Conservation (phyloP, 2,888 invertebrate species). For the Xestobium rufovillosum region DNA sequence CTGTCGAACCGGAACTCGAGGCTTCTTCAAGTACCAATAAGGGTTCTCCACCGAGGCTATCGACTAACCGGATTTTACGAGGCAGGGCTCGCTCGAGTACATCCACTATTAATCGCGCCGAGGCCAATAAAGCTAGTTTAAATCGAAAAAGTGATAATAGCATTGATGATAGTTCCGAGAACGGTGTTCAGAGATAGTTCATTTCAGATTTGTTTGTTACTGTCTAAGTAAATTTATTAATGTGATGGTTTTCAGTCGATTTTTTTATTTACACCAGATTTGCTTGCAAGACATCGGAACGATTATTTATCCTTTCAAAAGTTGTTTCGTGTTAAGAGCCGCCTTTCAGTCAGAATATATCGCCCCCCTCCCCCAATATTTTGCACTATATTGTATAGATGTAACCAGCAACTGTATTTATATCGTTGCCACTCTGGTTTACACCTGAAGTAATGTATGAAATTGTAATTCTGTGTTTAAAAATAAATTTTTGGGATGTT, state of each 20-base stretch:
- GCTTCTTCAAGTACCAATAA: conserved; percentile 10
- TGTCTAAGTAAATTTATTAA: neutral
- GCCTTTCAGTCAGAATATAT: too few relatives aligned
- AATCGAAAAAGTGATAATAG: neutral
- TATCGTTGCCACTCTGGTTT: neutral
- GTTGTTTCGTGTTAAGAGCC: too few relatives aligned
- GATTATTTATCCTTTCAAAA: neutral
- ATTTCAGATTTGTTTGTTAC: neutral
- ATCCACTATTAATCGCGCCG: conserved; percentile 36
- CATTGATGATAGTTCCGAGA: too few relatives aligned
- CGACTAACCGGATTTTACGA: conserved; percentile 30
- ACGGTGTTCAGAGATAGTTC: neutral
- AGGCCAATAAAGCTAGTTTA: conserved; percentile 31
- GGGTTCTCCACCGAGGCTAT: conserved; percentile 22
- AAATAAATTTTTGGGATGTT: conserved; percentile 1
- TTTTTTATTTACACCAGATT: too few relatives aligned
- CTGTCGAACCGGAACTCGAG: conserved; percentile 13
- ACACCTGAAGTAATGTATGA: neutral
- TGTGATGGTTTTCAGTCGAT: too few relatives aligned
- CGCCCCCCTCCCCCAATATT: neutral
- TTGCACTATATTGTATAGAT: conserved; percentile 1
- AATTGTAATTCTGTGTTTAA: neutral
- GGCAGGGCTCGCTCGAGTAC: conserved; percentile 38
- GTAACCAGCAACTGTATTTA: neutral
- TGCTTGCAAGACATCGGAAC: conserved; percentile 3